phyloP scores from a whole-genome alignment of 1,140 invertebrate species.

The Metaphire vulgaris region DNA sequence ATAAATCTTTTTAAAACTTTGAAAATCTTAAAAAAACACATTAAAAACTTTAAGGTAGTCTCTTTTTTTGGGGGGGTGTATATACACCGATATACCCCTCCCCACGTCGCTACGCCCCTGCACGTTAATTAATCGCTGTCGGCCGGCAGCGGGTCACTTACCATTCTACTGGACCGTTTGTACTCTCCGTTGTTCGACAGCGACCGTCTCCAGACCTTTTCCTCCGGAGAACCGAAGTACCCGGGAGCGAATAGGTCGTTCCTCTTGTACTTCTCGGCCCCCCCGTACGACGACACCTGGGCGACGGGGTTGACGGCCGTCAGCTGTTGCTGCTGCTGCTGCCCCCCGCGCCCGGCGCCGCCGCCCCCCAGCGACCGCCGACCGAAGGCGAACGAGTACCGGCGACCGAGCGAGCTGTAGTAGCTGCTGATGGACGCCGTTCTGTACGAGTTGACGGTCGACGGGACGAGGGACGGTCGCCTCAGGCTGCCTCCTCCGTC shows the following conservation, averaged over 20 bases:
- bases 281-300: not conserved
- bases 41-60: no score
- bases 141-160: no score
- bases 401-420: not conserved
- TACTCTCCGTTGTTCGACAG: not conserved
- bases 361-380: not conserved
- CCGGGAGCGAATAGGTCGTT: not conserved
- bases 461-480: not conserved
- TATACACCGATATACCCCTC: no score
- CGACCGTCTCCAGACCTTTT: not conserved
- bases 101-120: no score
- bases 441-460: not conserved
- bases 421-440: not conserved
- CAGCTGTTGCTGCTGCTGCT: not conserved
- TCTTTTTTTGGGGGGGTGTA: no score
- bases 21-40: no score
- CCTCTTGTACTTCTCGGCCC: not conserved
- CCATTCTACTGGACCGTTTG: not conserved
- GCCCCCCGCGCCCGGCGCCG: no score
- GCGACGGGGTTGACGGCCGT: not conserved
- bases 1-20: no score
- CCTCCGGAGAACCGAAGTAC: not conserved
- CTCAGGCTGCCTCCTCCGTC: not conserved
- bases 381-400: not conserved
- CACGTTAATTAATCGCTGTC: no score